phyloP scores from a whole-genome alignment of 2,797 vertebrate species.

The Euphonia xanthogaster region DNA sequence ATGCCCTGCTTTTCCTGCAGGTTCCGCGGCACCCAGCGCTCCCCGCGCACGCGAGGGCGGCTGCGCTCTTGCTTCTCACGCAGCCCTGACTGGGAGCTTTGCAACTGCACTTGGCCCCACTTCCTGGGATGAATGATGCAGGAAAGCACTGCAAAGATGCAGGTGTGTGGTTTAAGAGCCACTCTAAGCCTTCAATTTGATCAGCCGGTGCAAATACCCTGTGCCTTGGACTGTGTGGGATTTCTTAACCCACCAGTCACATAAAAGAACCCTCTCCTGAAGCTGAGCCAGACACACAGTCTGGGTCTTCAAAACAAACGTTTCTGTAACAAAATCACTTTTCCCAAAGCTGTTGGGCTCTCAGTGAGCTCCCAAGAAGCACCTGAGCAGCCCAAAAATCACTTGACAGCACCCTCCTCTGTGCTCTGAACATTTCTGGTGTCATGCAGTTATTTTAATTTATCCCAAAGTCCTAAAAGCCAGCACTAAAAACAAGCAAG shows the following conservation, averaged over 20 bases:
- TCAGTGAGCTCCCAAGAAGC: background rate
- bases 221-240: background rate
- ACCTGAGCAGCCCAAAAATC: background rate
- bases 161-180: background rate
- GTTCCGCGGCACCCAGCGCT: background rate
- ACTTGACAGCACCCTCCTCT: accelerated
- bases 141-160: background rate
- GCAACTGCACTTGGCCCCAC: background rate
- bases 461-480: background rate
- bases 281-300: background rate
- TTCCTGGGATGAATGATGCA: background rate
- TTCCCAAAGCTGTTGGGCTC: background rate
- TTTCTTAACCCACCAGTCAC: background rate
- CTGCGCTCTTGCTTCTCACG: background rate
- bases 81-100: background rate
- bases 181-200: background rate
- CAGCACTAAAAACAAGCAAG: background rate
- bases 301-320: accelerated
- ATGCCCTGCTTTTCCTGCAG: background rate
- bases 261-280: accelerated
- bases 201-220: background rate
- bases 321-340: background rate
- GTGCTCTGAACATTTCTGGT: background rate
- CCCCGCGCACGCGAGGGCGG: background rate
- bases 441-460: background rate